A percentile compares a stretch with the other conserved stretches of the same genome.
Conservation (phyloP, 2,888 invertebrate species). For the Microctonus hyperodae region DNA sequence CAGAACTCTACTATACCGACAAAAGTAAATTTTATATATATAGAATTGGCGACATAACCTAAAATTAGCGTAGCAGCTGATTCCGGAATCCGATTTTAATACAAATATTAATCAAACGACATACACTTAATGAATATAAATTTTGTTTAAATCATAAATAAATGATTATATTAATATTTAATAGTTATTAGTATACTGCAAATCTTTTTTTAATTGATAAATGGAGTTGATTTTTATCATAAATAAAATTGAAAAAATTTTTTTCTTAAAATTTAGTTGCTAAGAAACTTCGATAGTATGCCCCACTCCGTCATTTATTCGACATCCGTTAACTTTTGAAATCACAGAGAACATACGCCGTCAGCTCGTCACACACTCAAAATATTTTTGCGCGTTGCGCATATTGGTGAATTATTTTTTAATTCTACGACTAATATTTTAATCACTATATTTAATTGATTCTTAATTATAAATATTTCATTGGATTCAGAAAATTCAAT, state of each 20-base stretch:
- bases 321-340: slow-evolving; percentile 57
- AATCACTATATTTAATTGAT: no score
- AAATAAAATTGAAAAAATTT: neutral
- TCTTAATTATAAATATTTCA: slow-evolving; percentile 20
- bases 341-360: slow-evolving; percentile 35
- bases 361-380: slow-evolving; percentile 29
- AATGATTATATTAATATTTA: neutral
- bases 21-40: neutral
- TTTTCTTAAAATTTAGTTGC: neutral
- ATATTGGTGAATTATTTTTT: neutral
- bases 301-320: slow-evolving; percentile 35
- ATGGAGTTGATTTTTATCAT: no score
- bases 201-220: neutral
- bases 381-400: slow-evolving; percentile 18
- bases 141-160: neutral
- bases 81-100: neutral
- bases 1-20: no score
- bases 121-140: neutral
- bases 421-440: neutral
- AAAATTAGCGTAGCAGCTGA: neutral
- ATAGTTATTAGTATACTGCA: neutral
- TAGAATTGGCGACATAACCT: neutral
- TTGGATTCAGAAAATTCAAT: slow-evolving; percentile 27
- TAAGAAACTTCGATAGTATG: slow-evolving; percentile 37
- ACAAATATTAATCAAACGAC: neutral